Evolutionary conservation across 2,797 vertebrate genomes (phyloP).

Genomic region (Catostomus latipinnis): DNA sequence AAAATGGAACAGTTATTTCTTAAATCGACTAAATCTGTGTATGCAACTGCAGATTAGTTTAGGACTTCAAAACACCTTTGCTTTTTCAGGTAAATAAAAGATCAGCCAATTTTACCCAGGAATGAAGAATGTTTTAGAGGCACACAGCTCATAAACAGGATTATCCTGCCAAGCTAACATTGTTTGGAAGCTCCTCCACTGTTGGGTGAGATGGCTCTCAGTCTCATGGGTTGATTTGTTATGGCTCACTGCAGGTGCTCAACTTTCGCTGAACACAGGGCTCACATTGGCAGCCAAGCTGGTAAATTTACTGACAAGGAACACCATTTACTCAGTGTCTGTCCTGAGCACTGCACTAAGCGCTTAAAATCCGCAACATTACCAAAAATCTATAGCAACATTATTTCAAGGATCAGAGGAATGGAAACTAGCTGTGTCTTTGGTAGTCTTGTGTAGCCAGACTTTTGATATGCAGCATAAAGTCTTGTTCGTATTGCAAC

Average conservation of each 20-base stretch:
- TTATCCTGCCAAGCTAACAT: conserved; percentile 29
- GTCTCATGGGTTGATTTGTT: conserved; percentile 28
- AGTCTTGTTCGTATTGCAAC: too few species aligned
- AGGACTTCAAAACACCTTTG: conserved; percentile 12
- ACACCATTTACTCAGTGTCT: neutral
- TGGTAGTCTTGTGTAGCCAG: too few species aligned
- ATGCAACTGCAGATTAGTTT: conserved; percentile 4
- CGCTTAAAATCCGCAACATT: neutral
- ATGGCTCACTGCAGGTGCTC: conserved; percentile 39
- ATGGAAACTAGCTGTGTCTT: neutral
- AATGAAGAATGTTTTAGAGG: conserved; percentile 2
- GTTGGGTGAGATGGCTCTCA: conserved; percentile 15
- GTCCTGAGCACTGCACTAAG: conserved; percentile 1
- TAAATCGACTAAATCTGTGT: neutral
- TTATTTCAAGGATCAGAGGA: conserved; percentile 1
- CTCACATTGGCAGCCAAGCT: conserved; percentile 17
- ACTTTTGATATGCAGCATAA: too few species aligned
- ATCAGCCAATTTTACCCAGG: conserved; percentile 13
- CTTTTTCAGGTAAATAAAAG: conserved; percentile 18
- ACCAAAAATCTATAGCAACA: neutral
- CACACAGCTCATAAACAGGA: conserved; percentile 22
- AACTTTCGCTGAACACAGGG: conserved; percentile 6
- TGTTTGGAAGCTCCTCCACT: conserved; percentile 36
- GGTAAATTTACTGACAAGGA: conserved; percentile 13
- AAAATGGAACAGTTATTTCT: neutral